Conservation (phyloP, 2,797 vertebrate species). For the Eulemur mongoz region DNA sequence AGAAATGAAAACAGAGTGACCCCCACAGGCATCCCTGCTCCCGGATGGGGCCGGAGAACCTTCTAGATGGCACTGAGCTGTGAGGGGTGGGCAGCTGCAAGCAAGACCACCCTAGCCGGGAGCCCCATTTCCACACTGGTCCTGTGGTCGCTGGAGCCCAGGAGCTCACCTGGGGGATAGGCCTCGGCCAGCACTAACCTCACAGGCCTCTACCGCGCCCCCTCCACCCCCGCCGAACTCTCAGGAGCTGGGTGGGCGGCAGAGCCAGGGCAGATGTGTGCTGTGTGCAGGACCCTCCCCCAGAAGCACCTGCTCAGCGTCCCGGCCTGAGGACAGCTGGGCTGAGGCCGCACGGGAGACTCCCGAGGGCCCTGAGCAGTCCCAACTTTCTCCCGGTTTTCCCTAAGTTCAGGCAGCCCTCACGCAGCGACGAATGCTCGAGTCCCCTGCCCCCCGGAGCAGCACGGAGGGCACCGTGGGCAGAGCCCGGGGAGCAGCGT, state of each 20-base stretch:
- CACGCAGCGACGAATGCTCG: neutral
- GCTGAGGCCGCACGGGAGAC: neutral
- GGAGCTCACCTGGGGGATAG: neutral
- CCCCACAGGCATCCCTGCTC: neutral
- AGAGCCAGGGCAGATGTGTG: neutral
- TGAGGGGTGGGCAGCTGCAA: fast-evolving
- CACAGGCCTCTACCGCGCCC: fast-evolving
- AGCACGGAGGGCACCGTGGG: fast-evolving
- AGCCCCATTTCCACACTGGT: too few relatives aligned
- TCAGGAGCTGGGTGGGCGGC: neutral
- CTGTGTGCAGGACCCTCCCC: fast-evolving
- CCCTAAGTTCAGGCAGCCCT: neutral
- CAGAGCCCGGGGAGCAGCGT: fast-evolving
- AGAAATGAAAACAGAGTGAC: neutral
- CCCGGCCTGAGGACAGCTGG: fast-evolving
- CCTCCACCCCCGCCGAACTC: fast-evolving
- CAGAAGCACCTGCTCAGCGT: fast-evolving
- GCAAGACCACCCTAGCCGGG: neutral
- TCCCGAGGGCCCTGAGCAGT: neutral
- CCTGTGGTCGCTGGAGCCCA: neutral
- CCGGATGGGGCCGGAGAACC: neutral
- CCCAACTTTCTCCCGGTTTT: neutral
- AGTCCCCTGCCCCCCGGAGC: neutral
- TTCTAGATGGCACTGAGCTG: fast-evolving
- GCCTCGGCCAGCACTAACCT: fast-evolving